Base-by-base conservation (phyloP, 2,797 vertebrate species). In the Cossypha niveicapilla region DNA sequence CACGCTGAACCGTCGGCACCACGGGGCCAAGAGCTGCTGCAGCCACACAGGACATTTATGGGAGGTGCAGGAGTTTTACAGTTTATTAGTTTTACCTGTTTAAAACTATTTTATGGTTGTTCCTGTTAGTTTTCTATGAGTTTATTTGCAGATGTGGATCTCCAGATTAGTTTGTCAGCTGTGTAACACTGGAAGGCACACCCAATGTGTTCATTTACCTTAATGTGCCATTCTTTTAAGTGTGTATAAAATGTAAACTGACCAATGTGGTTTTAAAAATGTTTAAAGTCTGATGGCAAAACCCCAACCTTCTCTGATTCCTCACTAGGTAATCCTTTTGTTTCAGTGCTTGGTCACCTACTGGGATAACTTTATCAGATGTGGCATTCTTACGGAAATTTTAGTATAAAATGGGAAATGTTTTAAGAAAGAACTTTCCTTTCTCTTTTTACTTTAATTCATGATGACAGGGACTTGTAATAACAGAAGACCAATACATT, bases 121-220 rank as follows among this genome's bases (percentile, higher is more conserved):
- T 93, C 44, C 11, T 87, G 73, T 84, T 86, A 23, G 54, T 84
- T 94, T 93, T 71, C 67, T 84, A 6, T 15, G 41, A 74, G 47
- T 94, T 95, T 88, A 47, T 94, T 95, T 89, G 78, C 61, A 37
- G 57, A 57, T 3, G 1, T 41, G 78, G 53, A 57, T 72, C 47
- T 92, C 72, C 86, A 51, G 10, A 23, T 74, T 11, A 77, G 48
- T 65, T 58, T 86, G 80, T 82, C 77, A 50, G n/a, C 22, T 32
- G 42, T 90, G 71, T 76, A 79, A 77, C 90, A 51, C 90, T 89
- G 92, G 80, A 87, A 91, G 77, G 72, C 35, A 58, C 75, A 34
- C 61, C 41, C 50, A 13, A 32, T 30, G 48, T 74, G 63, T 89
- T 90, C 25, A 7, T 67, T 87, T 61, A 32, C 79, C 61, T 71